phyloP scores from a whole-genome alignment of 2,113 vertebrate species.

The Ranitomeya variabilis region DNA sequence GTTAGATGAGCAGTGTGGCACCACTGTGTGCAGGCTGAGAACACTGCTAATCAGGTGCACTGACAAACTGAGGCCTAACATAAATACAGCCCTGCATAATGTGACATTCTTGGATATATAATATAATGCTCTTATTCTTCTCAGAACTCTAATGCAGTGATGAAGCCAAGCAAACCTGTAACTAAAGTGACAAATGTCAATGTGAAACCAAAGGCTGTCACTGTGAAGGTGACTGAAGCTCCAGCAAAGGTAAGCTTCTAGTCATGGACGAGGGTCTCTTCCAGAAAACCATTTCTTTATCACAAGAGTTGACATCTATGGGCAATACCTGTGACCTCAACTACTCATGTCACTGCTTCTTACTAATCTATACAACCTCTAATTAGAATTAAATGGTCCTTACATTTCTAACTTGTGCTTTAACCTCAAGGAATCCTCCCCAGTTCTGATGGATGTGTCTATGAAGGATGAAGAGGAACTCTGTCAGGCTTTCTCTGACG shows the following conservation, averaged over 20 bases:
- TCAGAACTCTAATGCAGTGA: conserved; percentile 62
- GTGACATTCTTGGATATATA: no score
- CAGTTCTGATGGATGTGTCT: conserved; percentile 72
- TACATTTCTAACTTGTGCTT: neutral
- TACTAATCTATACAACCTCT: neutral
- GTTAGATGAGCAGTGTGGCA: no score
- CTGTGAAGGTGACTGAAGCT: conserved; percentile 60
- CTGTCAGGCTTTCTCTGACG: conserved; percentile 90
- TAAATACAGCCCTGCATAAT: no score
- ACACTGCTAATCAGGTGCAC: no score
- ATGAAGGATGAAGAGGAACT: conserved; percentile 84
- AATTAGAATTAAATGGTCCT: neutral
- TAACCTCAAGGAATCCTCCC: conserved; percentile 55
- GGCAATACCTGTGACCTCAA: no score
- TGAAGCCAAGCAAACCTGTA: conserved; percentile 62
- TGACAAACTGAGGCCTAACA: no score
- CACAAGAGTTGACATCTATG: no score
- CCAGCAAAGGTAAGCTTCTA: conserved; percentile 21
- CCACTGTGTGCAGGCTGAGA: no score
- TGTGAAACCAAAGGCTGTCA: conserved; percentile 59
- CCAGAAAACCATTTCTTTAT: no score
- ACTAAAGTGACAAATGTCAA: conserved; percentile 60
- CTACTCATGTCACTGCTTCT: no score
- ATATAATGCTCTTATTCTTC: neutral
- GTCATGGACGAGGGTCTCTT: neutral